Base-by-base conservation (phyloP, 2,888 invertebrate species). In the Norana najaformis region DNA sequence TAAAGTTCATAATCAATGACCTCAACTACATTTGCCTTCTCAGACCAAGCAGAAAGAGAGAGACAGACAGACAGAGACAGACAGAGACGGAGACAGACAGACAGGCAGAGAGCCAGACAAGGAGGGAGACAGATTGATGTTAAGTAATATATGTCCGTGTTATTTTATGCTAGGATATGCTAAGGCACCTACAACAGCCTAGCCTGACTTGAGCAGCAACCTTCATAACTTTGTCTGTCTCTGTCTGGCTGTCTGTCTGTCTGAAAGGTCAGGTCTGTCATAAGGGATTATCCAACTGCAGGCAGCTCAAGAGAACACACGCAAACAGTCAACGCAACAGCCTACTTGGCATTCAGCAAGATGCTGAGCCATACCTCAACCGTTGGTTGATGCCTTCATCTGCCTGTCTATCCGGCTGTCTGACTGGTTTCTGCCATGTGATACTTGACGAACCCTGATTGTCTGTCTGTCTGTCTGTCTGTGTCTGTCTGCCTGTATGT, bases 401-500 rank as follows among this genome's bases (percentile, higher is more conserved):
- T n/a, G 6, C 1, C 30, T 69, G 1, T 47, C 47, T 47, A 23
- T 47, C 3, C n/a, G 30, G 30, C n/a, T 69, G 11, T 69, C 11
- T n/a, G 69, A n/a, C n/a, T 69, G 14, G n/a, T 69, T 4, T 53
- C n/a, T 69, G n/a, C n/a, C n/a, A n/a, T n/a, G 8, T 69, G 69
- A n/a, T n/a, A n/a, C n/a, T n/a, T n/a, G n/a, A n/a, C n/a, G n/a
- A n/a, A n/a, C n/a, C 16, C 8, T 69, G 47, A 6, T 11, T 69
- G 69, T 69, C 69, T 69, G 69, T 69, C 69, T 69, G n/a, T 69
- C 69, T 69, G n/a, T n/a, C 69, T 69, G 69, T 69, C 30, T 47
- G 14, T 41, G 8, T 41, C 1, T 41, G 41, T 11, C n/a, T n/a
- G n/a, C n/a, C n/a, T n/a, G n/a, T n/a, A n/a, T n/a, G n/a, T n/a